Percentiles rank a stretch among this genome's conserved stretches.
phyloP scores from a whole-genome alignment of 2,797 vertebrate species.

The Oceanodroma leucorhoa region DNA sequence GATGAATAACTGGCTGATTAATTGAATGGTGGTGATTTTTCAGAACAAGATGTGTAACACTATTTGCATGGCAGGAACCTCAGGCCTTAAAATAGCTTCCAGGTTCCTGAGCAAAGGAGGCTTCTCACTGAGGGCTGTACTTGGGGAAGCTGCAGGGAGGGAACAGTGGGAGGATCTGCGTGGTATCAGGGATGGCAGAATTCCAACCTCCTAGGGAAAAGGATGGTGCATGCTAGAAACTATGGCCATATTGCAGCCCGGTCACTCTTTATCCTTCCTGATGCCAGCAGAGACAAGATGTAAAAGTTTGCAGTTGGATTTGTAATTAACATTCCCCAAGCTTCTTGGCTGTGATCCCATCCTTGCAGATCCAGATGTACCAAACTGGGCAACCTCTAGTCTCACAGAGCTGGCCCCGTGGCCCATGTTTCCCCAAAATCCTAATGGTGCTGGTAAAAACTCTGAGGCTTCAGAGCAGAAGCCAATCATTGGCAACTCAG shows the following conservation, averaged over 20 bases:
- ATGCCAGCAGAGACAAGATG: neutral
- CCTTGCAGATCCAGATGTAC: neutral
- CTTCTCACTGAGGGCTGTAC: neutral
- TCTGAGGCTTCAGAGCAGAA: neutral
- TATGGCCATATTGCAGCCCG: neutral
- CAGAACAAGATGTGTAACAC: slow-evolving; percentile 31
- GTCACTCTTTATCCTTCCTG: neutral
- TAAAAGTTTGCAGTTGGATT: neutral
- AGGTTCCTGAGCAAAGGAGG: neutral
- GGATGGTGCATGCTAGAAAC: neutral
- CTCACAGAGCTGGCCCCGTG: neutral
- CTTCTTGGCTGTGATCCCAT: neutral
- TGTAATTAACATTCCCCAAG: neutral
- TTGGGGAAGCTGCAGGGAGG: neutral
- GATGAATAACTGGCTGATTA: slow-evolving; percentile 53
- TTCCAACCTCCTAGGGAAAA: neutral
- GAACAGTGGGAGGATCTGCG: neutral
- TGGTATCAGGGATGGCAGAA: neutral
- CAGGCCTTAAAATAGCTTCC: slow-evolving; percentile 40
- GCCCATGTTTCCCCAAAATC: neutral
- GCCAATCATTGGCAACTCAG: neutral
- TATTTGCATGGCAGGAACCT: slow-evolving; percentile 20
- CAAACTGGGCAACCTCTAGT: neutral
- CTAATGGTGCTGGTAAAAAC: neutral
- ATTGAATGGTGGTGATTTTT: slow-evolving; percentile 31